Conservation (phyloP, 2,113 vertebrate genomes). For the Zingel zingel region DNA sequence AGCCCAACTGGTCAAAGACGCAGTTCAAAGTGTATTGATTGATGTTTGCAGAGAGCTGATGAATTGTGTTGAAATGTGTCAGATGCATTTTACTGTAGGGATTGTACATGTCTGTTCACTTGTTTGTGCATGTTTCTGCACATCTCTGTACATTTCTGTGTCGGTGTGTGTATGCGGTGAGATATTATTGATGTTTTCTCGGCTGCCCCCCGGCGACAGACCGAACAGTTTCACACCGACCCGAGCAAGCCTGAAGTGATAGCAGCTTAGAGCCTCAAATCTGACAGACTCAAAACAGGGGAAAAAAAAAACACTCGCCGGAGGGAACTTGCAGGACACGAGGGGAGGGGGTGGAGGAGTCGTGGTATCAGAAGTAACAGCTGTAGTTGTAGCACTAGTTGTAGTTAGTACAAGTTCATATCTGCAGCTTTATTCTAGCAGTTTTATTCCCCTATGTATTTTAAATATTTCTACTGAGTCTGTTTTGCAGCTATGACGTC, state of each 20-base stretch:
- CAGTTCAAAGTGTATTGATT: background rate
- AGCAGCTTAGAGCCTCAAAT: conserved; percentile 10
- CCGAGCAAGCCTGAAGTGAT: conserved; percentile 24
- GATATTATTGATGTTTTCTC: conserved; percentile 23
- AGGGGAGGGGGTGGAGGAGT: too few relatives aligned
- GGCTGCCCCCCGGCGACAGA: background rate
- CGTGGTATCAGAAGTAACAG: too few relatives aligned
- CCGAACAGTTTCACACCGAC: conserved; percentile 21
- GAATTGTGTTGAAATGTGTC: background rate
- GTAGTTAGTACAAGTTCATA: too few relatives aligned
- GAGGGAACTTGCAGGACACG: background rate
- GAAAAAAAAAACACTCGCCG: background rate
- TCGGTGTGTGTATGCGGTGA: background rate
- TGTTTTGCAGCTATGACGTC: too few relatives aligned
- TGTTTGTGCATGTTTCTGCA: background rate
- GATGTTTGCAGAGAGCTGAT: background rate
- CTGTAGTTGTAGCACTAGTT: too few relatives aligned
- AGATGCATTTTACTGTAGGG: background rate
- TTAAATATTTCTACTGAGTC: too few relatives aligned
- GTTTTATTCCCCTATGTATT: too few relatives aligned
- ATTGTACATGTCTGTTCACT: background rate
- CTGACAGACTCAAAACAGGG: conserved; percentile 10
- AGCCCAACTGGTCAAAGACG: background rate
- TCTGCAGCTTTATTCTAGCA: too few relatives aligned
- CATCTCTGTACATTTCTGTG: background rate